Evolutionary conservation across 2,888 invertebrate genomes (phyloP), one percentile per base, ranked within the genome.

Genomic region (Endomychus coccineus): DNA sequence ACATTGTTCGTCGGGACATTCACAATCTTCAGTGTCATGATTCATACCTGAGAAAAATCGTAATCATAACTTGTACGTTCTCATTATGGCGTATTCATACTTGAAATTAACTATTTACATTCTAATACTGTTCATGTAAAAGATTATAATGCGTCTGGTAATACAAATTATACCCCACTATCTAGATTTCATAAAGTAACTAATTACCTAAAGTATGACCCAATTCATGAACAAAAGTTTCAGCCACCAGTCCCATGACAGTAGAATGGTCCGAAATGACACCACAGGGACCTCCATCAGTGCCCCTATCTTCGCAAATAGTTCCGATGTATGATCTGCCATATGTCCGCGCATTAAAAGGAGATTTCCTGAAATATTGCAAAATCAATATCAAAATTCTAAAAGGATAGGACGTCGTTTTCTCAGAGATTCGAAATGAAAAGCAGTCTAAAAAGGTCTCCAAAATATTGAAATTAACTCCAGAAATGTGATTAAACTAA

Each of bases 201-300:
- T n/a, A n/a, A n/a, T 59, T 56, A 66, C 91, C 95, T 63, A 98
- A 95, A 69, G 97, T 98, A 64, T 98, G 98, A 0, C 97, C 97
- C 81, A 98, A 85, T 69, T 98, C 97, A 66, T 98, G 98, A 0
- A 97, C 96, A 37, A 98, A 83, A 0, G 97, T 97, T 0, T 94
- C 89, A 1, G 96, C 97, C 1, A 96, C 92, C 9, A 94, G 73
- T 1, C 91, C 88, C 2, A 89, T 79, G 10, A 87, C 78, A 34
- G 75, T 73, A 19, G 89, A 90, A 58, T 94, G 94, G 60, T 95
- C 94, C 65, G 90, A 90, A 48, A 89, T 87, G 1, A 98, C 91
- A 1, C 97, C 97, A 1, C 96, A 97, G 1, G 95, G 96, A 65
- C 84, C 95, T 62, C 94, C 87, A 67, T 82, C 90, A 1, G 96